Evolutionary conservation across 2,888 invertebrate genomes (phyloP).

Genomic region (Lithosia quadra): DNA sequence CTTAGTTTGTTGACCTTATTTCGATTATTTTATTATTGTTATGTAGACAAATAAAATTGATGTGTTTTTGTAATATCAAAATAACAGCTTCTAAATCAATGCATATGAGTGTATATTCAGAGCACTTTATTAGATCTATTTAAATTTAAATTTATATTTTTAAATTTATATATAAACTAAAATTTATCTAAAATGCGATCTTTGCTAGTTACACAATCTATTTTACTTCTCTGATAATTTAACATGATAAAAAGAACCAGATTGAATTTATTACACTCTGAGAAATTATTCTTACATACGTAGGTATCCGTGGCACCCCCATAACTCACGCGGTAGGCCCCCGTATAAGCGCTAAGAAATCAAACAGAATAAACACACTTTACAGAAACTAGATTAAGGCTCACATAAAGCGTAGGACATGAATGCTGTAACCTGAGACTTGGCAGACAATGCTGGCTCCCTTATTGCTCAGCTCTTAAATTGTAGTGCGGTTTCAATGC

Average conservation of each 20-base stretch:
- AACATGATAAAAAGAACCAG: not conserved
- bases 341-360: slow-evolving; percentile 42
- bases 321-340: slow-evolving; percentile 59
- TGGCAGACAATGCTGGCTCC: slow-evolving; percentile 80
- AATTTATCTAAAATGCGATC: too few species aligned
- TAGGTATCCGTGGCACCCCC: slow-evolving; percentile 46
- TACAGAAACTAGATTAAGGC: slow-evolving; percentile 68
- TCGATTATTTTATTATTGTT: not conserved
- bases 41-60: too few species aligned
- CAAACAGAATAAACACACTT: slow-evolving; percentile 50
- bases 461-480: slow-evolving; percentile 86
- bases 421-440: slow-evolving; percentile 81
- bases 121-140: too few species aligned
- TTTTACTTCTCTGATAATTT: not conserved
- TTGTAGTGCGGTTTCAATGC: slow-evolving; percentile 85
- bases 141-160: too few species aligned
- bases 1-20: slow-evolving; percentile 25
- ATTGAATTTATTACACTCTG: slow-evolving; percentile 1
- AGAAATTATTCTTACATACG: slow-evolving; percentile 21
- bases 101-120: too few species aligned
- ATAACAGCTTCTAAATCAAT: too few species aligned
- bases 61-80: too few species aligned
- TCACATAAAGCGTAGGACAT: slow-evolving; percentile 70
- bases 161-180: too few species aligned
- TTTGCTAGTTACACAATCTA: too few species aligned